Conservation (phyloP, 2,113 vertebrate species). For the Lycocorax pyrrhopterus region DNA sequence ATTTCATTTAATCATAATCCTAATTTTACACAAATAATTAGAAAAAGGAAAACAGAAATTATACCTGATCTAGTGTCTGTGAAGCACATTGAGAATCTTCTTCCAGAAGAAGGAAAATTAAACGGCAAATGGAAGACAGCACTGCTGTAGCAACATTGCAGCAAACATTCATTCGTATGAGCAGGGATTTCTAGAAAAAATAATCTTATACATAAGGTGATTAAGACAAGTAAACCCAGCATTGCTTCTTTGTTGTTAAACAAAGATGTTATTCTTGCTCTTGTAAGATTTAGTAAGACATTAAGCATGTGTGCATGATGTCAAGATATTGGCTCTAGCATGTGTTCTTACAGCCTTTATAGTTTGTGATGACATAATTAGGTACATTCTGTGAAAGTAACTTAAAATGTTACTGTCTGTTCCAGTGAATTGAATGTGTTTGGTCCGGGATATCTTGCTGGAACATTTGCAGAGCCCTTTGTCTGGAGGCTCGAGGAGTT, state of each 20-base stretch:
- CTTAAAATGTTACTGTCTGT: slow-evolving; percentile 57
- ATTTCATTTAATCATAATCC: background rate
- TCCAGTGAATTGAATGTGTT: slow-evolving; percentile 1
- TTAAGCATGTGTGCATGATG: slow-evolving; percentile 66
- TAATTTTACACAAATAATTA: background rate
- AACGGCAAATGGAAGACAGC: slow-evolving; percentile 25
- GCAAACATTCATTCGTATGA: slow-evolving; percentile 24
- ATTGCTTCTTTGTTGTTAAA: slow-evolving; percentile 63
- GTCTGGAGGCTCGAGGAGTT: background rate
- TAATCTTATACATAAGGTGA: slow-evolving; percentile 55
- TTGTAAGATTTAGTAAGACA: slow-evolving; percentile 58
- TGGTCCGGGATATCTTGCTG: slow-evolving; percentile 29
- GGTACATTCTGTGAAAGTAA: slow-evolving; percentile 60
- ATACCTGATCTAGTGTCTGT: background rate
- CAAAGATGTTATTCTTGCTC: slow-evolving; percentile 68
- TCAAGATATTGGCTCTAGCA: slow-evolving; percentile 64
- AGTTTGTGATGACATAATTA: slow-evolving; percentile 67
- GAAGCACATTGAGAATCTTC: background rate
- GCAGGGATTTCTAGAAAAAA: slow-evolving; percentile 48
- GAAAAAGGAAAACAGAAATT: background rate
- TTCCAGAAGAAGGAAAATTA: slow-evolving; percentile 37
- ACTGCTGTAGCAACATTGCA: slow-evolving; percentile 28
- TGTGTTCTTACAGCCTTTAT: slow-evolving; percentile 56
- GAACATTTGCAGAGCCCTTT: slow-evolving; percentile 14
- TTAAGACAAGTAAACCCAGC: slow-evolving; percentile 59